Base-by-base conservation (phyloP, 1,140 invertebrate species). In the Lucilia cuprina region DNA sequence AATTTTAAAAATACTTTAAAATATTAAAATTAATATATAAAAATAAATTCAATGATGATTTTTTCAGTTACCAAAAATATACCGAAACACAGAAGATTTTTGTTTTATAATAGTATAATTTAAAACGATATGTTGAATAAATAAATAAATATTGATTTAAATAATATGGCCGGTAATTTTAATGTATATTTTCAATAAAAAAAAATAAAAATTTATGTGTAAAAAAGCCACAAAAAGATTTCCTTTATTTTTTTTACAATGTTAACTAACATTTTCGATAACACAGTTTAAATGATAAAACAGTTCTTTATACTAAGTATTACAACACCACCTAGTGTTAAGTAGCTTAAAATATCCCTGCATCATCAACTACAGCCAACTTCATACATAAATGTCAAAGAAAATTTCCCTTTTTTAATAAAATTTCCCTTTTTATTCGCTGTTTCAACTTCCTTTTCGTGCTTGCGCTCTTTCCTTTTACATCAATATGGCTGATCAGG, bases 401-500 rank as follows among this genome's bases (percentile, higher is more conserved):
- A 82, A 82, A 83, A 74, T 50, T 74, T 83, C 19, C 30, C 41
- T 30, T 13, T 75, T 12, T 75, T 10, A 21, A 25, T 2, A 47
- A 82, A 82, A 82, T 17, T 82, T 82, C 35, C 41, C 21, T 55
- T 34, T 75, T 75, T 60, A 82, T 30, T 80, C 77, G 84, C 65
- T 74, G 9, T 21, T 41, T 49, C 49, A 35, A 85, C 82, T 85
- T 85, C 84, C 84, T 83, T 82, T 60, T 21, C 82, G 25, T 30
- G 82, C 35, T 65, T 74, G 49, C 21, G 70, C 60, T 88, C 91
- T 90, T 91, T 91, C 88, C 88, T 90, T 89, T 91, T 91, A 86
- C 86, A 88, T 85, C 90, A 91, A 91, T 86, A 91, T 91, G 91
- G 91, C 91, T 88, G 91, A 91, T 88, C 91, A 91, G 90, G 91